Base-by-base conservation (phyloP, 2,888 invertebrate species). In the Eurois occulta region DNA sequence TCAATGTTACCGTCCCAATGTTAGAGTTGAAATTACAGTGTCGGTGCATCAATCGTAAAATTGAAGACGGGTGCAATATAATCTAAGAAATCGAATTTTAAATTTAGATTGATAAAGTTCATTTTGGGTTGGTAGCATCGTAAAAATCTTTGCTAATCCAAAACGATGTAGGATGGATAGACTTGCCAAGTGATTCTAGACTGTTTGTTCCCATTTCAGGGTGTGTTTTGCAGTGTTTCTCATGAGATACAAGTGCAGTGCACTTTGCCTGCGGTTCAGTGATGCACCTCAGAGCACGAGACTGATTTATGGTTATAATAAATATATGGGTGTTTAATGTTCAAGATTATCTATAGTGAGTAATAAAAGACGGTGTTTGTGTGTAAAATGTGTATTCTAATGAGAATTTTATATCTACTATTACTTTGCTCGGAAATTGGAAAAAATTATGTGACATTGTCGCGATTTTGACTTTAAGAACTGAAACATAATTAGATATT, bases 261-360 rank as follows among this genome's bases (percentile, higher is more conserved):
- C 95, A 96, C 95, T 95, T 94, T 94, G 93, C 91, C 92, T 92
- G 89, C 75, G 89, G 89, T 88, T 87, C 88, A 87, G 92, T 93
- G 95, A 95, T 96, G 96, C 95, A 94, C 95, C 95, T 94, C 93
- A 87, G 93, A 93, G 81, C 88, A 92, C 93, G 78, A 95, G 95
- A 94, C 94, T 95, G 95, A 96, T 96, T 96, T 96, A 96, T 95
- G 93, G 93, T 92, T 94, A 94, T 95, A 95, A 95, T 96, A 96
- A 96, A 96, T 96, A 95, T 95, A 96, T 95, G 94, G 94, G 90
- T 94, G 95, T 95, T 95, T 96, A 95, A 96, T 95, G 94, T 95
- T 92, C 91, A 89, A 95, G 94, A 95, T 96, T 95, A 96, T 95
- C 94, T 94, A 92, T 93, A 92, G 90, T 86, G 89, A 89, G 89